Evolutionary conservation across 2,797 vertebrate species (phyloP).

Genomic region (Gymnopithys bicolor): DNA sequence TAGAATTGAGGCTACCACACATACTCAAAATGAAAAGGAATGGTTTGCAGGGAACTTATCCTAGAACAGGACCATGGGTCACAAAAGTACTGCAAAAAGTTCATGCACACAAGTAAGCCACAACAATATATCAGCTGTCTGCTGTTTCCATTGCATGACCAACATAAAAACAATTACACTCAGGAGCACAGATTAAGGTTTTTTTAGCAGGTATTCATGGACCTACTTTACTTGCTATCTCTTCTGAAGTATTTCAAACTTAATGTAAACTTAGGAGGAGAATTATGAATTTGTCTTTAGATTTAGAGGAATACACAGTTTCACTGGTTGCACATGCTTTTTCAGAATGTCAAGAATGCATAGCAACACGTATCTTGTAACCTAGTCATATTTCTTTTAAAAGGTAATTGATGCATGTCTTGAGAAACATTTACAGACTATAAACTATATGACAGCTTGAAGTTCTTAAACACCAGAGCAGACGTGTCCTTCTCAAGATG

Average conservation of each 20-base stretch:
- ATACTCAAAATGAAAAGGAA: not conserved
- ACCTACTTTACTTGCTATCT: not conserved
- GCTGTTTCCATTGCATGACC: not conserved
- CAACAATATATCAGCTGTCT: not conserved
- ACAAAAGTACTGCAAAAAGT: not conserved
- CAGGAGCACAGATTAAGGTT: not conserved
- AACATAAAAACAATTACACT: not conserved
- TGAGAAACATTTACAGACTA: constrained; percentile 6
- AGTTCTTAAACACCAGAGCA: not conserved
- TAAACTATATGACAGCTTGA: not conserved
- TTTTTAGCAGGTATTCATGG: not conserved
- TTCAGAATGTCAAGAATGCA: not conserved
- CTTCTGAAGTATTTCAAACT: not conserved
- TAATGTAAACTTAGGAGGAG: not conserved
- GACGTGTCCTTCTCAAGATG: not conserved
- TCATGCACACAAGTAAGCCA: not conserved
- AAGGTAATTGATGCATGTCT: not conserved
- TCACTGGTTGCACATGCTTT: not conserved
- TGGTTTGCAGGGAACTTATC: not conserved
- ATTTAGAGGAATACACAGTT: not conserved
- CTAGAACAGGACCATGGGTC: not conserved
- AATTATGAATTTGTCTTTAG: not conserved
- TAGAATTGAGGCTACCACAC: not conserved
- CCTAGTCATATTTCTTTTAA: not conserved
- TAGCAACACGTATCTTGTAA: not conserved